phyloP scores from a whole-genome alignment of 2,797 vertebrate species.

The Callimico goeldii region DNA sequence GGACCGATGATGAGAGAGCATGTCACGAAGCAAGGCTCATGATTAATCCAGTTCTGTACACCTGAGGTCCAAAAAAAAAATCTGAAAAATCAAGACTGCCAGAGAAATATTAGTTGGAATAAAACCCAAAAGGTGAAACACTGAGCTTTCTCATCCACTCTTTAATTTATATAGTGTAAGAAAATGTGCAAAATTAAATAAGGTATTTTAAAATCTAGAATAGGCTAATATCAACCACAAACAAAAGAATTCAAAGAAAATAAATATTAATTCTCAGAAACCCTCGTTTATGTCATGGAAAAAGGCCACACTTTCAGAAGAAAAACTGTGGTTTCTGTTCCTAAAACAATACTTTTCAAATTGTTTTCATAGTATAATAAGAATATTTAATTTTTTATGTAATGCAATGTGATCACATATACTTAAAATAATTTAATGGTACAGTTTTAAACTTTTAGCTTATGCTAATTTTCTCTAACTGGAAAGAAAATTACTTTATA shows the following conservation, averaged over 20 bases:
- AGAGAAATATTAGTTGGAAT: slow-evolving; percentile 62
- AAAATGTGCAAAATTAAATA: slow-evolving; percentile 40
- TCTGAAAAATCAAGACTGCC: not conserved
- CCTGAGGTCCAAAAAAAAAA: slow-evolving; percentile 52
- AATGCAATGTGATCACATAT: slow-evolving; percentile 11
- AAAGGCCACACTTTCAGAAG: slow-evolving; percentile 58
- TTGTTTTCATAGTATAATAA: slow-evolving; percentile 32
- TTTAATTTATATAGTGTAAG: slow-evolving; percentile 42
- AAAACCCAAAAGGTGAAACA: slow-evolving; percentile 34
- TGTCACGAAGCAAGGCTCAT: slow-evolving; percentile 55
- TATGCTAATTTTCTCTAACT: slow-evolving; percentile 46
- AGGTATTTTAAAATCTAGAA: slow-evolving; percentile 48
- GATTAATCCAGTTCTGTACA: slow-evolving; percentile 58
- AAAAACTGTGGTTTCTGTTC: slow-evolving; percentile 52
- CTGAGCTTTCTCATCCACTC: not conserved
- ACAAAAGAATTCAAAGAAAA: slow-evolving; percentile 60
- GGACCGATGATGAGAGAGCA: slow-evolving; percentile 46
- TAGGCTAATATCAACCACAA: slow-evolving; percentile 47
- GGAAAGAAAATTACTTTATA: slow-evolving; percentile 37
- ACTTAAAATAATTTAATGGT: slow-evolving; percentile 45
- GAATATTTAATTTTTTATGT: slow-evolving; percentile 42
- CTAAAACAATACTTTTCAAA: slow-evolving; percentile 35
- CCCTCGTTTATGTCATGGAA: slow-evolving; percentile 52
- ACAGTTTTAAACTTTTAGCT: slow-evolving; percentile 28
- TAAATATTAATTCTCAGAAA: slow-evolving; percentile 67